phyloP scores from a whole-genome alignment of 2,113 vertebrate species.

The Sciurus niger region DNA sequence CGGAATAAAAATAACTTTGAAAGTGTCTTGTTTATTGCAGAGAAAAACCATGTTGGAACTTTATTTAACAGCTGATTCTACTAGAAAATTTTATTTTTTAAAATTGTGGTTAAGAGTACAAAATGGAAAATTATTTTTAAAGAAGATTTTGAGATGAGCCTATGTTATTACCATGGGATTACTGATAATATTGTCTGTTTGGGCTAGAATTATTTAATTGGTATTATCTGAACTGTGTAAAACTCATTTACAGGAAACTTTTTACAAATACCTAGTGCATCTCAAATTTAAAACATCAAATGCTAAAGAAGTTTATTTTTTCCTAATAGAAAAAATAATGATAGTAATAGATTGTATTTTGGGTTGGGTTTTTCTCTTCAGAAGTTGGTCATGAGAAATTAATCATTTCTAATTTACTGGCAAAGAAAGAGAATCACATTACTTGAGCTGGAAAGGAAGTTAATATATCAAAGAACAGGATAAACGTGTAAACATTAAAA shows the following conservation, averaged over 20 bases:
- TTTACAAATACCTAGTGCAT: slow-evolving; percentile 42
- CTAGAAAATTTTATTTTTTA: slow-evolving; percentile 64
- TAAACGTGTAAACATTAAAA: slow-evolving; percentile 77
- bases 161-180: slow-evolving; percentile 39
- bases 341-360: slow-evolving; percentile 59
- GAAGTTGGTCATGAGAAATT: slow-evolving; percentile 79
- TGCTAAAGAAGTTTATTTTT: slow-evolving; percentile 52
- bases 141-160: slow-evolving; percentile 43
- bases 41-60: slow-evolving; percentile 24
- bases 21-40: slow-evolving; percentile 38
- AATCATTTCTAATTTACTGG: slow-evolving; percentile 79
- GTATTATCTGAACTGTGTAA: slow-evolving; percentile 23
- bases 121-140: slow-evolving; percentile 68
- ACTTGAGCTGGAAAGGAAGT: slow-evolving; percentile 68
- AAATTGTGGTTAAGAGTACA: slow-evolving; percentile 59
- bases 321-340: slow-evolving; percentile 57
- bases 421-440: slow-evolving; percentile 68
- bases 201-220: slow-evolving; percentile 43
- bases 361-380: slow-evolving; percentile 67
- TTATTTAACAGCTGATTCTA: slow-evolving; percentile 15
- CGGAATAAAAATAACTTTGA: slow-evolving; percentile 50
- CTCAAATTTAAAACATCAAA: slow-evolving; percentile 65
- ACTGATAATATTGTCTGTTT: slow-evolving; percentile 48
- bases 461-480: slow-evolving; percentile 70
- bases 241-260: slow-evolving; percentile 48